Conservation (phyloP, 2,113 vertebrate species). For the Azemiops feae region DNA sequence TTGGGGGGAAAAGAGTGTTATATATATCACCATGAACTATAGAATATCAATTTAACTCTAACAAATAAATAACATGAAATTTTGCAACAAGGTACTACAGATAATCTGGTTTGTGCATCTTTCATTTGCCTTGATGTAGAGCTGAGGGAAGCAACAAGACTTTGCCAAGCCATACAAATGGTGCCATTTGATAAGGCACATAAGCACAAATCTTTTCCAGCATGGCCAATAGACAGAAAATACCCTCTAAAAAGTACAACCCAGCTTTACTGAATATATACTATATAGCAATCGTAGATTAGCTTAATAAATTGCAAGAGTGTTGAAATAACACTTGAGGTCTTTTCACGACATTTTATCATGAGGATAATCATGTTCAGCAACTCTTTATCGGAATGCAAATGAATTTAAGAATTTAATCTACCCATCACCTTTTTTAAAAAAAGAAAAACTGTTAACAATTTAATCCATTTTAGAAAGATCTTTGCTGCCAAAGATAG, state of each 20-base stretch:
- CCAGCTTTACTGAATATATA: background rate
- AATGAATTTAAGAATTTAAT: background rate
- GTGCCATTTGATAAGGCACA: background rate
- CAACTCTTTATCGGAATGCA: background rate
- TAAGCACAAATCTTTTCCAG: background rate
- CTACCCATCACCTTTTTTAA: background rate
- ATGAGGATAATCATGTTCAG: background rate
- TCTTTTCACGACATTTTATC: background rate
- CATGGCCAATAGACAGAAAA: background rate
- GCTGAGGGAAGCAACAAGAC: background rate
- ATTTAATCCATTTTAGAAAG: background rate
- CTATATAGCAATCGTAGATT: background rate
- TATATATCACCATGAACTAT: background rate
- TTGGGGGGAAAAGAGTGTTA: background rate
- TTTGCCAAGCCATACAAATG: background rate
- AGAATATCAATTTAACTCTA: background rate
- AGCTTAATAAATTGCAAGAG: background rate
- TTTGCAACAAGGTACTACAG: background rate
- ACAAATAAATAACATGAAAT: background rate
- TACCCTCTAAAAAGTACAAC: background rate
- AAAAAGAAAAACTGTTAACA: background rate
- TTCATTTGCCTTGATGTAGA: background rate
- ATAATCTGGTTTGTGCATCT: background rate
- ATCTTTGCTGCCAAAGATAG: background rate
- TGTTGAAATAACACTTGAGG: background rate